phyloP scores from a whole-genome alignment of 2,888 invertebrate genomes.

The Ditula angustiorana region DNA sequence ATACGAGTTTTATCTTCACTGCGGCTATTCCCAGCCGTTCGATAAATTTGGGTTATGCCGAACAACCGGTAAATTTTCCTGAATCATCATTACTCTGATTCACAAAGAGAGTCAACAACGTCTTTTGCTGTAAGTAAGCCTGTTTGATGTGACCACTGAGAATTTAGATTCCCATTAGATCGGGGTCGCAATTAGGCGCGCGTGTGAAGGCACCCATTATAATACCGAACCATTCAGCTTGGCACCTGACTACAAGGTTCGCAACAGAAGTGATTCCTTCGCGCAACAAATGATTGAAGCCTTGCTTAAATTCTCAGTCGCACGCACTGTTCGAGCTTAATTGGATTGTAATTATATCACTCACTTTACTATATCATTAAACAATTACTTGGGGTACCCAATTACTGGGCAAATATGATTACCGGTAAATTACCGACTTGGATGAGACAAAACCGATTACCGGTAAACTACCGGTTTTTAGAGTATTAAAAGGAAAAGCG shows the following conservation, averaged over 20 bases:
- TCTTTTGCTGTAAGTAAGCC: not conserved
- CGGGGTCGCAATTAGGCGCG: constrained; percentile 61
- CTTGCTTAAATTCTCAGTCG: constrained; percentile 80
- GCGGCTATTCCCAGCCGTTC: not conserved
- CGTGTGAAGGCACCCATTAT: constrained; percentile 74
- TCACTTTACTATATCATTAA: constrained; percentile 60
- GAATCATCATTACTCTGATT: constrained; percentile 7
- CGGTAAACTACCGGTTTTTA: too few species aligned
- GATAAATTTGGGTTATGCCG: too few species aligned
- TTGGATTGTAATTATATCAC: constrained; percentile 71
- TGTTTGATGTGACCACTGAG: constrained; percentile 40
- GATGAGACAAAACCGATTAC: too few species aligned
- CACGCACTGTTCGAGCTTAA: constrained; percentile 73
- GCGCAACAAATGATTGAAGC: constrained; percentile 78
- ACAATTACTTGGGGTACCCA: constrained; percentile 56
- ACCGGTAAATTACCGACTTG: too few species aligned
- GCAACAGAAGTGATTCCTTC: constrained; percentile 72
- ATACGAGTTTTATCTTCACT: not conserved
- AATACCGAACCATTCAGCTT: constrained; percentile 68
- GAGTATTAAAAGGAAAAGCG: too few species aligned
- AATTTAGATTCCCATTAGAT: constrained; percentile 63
- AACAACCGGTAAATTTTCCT: constrained; percentile 3
- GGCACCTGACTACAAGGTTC: constrained; percentile 72
- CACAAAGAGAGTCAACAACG: not conserved
- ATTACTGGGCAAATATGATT: too few species aligned